phyloP scores from a whole-genome alignment of 1,140 invertebrate species.

The Ganaspis sp. region DNA sequence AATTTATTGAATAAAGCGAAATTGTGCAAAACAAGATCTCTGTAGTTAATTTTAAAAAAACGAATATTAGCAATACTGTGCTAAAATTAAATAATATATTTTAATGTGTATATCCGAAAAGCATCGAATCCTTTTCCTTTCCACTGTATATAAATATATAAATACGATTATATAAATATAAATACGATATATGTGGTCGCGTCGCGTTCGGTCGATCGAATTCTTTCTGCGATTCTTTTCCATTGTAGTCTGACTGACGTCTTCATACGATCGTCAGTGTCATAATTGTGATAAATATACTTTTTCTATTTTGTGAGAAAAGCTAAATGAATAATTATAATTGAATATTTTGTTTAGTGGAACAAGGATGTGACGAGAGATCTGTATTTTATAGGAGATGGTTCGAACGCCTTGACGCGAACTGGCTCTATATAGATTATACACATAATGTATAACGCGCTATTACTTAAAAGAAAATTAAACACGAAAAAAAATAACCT shows the following conservation, averaged over 20 bases:
- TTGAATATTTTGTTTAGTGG: neutral
- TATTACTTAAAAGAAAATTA: constrained; percentile 67
- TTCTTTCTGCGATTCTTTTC: constrained; percentile 49
- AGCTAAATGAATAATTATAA: neutral
- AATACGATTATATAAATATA: constrained; percentile 66
- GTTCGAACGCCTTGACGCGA: constrained; percentile 65
- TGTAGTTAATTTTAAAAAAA: neutral
- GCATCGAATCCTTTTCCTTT: constrained; percentile 53
- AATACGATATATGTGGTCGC: constrained; percentile 66
- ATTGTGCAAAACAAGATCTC: neutral
- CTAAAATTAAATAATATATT: neutral
- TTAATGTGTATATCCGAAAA: constrained; percentile 43
- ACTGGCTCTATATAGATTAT: constrained; percentile 64
- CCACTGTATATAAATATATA: constrained; percentile 73
- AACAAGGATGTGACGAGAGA: neutral
- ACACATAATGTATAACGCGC: constrained; percentile 69
- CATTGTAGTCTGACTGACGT: neutral
- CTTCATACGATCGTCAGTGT: neutral
- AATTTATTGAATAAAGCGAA: neutral
- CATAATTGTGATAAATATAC: constrained; percentile 30
- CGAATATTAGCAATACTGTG: neutral
- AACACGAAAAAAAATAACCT: constrained; percentile 55
- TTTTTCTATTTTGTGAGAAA: constrained; percentile 22
- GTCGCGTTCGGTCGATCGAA: constrained; percentile 63
- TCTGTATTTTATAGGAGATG: constrained; percentile 25